Evolutionary conservation across 2,113 vertebrate species (phyloP).

Genomic region (Reinhardtius hippoglossoides): DNA sequence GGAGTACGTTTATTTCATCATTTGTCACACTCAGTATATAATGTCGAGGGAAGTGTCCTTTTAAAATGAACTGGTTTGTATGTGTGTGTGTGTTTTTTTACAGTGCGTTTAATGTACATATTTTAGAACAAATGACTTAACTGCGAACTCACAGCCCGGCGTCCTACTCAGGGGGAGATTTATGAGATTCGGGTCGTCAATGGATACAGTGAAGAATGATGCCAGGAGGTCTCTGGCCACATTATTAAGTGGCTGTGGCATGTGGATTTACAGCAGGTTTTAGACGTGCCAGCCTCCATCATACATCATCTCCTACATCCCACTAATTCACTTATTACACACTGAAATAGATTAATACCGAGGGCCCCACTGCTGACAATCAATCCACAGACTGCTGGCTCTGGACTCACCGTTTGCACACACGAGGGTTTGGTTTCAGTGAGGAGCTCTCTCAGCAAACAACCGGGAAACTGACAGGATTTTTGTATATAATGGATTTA

Average conservation of each 20-base stretch:
- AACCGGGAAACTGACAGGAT: neutral
- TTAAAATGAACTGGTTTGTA: conserved; percentile 5
- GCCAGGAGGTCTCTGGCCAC: conserved; percentile 55
- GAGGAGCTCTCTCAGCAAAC: conserved; percentile 5
- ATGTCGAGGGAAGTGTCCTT: neutral
- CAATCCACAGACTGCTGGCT: conserved; percentile 48
- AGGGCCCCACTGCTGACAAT: conserved; percentile 38
- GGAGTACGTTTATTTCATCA: neutral
- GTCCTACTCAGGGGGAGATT: conserved; percentile 33
- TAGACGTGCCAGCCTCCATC: conserved; percentile 59
- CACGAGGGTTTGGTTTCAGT: conserved; percentile 14
- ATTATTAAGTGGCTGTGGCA: conserved; percentile 70
- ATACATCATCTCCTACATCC: conserved; percentile 72
- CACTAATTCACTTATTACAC: conserved; percentile 77
- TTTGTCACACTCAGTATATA: neutral
- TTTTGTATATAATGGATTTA: neutral
- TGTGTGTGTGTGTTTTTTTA: conserved; percentile 7
- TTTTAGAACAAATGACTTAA: conserved; percentile 48
- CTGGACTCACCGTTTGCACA: neutral
- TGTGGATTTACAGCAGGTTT: conserved; percentile 75
- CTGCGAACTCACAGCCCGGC: conserved; percentile 21
- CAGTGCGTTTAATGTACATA: conserved; percentile 24
- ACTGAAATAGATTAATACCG: conserved; percentile 64
- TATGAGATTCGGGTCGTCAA: conserved; percentile 47
- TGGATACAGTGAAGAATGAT: conserved; percentile 57